phyloP scores from a whole-genome alignment of 2,888 invertebrate species.

The Phengaris alcon region DNA sequence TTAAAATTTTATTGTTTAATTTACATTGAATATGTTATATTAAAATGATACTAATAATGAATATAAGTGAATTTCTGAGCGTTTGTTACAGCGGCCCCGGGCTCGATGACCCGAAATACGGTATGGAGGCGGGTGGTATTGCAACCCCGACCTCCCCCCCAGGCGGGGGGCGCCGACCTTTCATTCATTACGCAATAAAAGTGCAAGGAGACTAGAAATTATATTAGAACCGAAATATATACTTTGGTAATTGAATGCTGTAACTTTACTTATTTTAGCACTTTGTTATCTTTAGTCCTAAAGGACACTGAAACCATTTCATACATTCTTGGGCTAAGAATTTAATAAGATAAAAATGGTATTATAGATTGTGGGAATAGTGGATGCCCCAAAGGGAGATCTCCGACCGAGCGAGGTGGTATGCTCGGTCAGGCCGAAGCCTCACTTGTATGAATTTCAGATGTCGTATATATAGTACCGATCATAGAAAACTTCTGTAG shows the following conservation, averaged over 20 bases:
- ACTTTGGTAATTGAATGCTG: constrained; percentile 18
- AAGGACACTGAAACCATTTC: too few relatives aligned
- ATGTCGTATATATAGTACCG: too few relatives aligned
- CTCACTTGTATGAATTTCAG: too few relatives aligned
- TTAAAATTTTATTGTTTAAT: neutral
- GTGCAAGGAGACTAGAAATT: constrained; percentile 47
- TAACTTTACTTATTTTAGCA: neutral
- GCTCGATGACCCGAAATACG: constrained; percentile 79
- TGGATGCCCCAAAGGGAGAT: too few relatives aligned
- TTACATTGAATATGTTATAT: neutral
- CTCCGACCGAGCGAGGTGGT: too few relatives aligned
- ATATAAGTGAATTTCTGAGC: constrained; percentile 31
- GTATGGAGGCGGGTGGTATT: constrained; percentile 59
- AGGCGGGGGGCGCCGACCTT: constrained; percentile 66
- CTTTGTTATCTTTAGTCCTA: too few relatives aligned
- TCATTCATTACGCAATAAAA: constrained; percentile 79
- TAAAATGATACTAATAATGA: constrained; percentile 17
- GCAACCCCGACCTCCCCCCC: constrained; percentile 52
- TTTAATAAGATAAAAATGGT: too few relatives aligned
- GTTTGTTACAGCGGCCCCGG: constrained; percentile 55
- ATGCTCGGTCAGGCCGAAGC: too few relatives aligned
- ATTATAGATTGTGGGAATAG: too few relatives aligned
- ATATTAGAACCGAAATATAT: constrained; percentile 34
- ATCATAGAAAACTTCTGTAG: too few relatives aligned
- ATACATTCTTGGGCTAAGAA: too few relatives aligned